Conservation (phyloP, 2,113 vertebrate species). For the Oreochromis spilurus region DNA sequence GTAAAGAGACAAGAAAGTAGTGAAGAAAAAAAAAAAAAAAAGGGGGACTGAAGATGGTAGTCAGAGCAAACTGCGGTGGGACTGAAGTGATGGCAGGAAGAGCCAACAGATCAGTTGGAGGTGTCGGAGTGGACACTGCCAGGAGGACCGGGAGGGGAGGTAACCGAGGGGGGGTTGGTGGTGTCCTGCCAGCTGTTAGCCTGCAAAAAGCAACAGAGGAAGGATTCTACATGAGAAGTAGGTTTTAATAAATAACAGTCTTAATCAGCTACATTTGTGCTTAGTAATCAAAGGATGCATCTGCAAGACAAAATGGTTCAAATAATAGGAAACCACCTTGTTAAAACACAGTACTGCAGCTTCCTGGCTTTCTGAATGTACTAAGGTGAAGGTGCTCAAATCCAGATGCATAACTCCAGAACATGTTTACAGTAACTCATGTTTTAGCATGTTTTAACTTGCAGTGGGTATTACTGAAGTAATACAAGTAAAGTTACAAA, state of each 20-base stretch:
- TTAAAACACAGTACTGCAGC: not conserved
- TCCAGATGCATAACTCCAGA: not conserved
- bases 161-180: slow-evolving; percentile 74
- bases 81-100: slow-evolving; percentile 26
- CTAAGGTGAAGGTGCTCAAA: not conserved
- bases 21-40: not conserved
- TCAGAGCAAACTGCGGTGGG: slow-evolving; percentile 27
- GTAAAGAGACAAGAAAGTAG: not conserved
- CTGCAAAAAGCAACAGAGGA: slow-evolving; percentile 50
- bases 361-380: not conserved
- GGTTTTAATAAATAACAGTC: not conserved
- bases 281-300: not conserved
- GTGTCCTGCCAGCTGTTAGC: slow-evolving; percentile 84
- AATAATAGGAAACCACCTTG: not conserved
- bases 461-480: not conserved
- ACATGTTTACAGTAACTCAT: not conserved
- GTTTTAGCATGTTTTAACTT: not conserved
- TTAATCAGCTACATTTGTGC: not conserved
- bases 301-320: not conserved
- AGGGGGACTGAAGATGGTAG: slow-evolving; percentile 4
- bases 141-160: slow-evolving; percentile 76
- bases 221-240: not conserved
- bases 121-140: slow-evolving; percentile 81
- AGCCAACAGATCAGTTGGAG: slow-evolving; percentile 74
- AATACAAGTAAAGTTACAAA: not conserved